Evolutionary conservation across 2,888 invertebrate genomes (phyloP).

Genomic region (Lasius platythorax): DNA sequence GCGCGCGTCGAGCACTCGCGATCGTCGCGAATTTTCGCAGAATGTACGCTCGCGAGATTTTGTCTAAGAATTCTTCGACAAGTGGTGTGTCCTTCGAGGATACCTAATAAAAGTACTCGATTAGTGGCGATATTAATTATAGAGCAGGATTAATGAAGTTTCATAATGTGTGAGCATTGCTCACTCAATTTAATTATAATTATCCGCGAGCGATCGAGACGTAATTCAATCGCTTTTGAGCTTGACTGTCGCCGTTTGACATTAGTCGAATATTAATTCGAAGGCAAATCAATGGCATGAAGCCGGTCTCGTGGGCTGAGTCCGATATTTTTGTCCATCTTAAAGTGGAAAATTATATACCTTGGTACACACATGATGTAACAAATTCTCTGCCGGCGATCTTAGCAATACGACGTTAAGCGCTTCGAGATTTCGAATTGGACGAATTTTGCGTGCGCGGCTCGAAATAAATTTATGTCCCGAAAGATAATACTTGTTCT

Average conservation of each 20-base stretch:
- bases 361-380: neutral
- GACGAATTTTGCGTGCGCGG: neutral
- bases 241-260: neutral
- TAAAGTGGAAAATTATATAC: neutral
- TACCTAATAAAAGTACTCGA: neutral
- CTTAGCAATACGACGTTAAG: neutral
- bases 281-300: neutral
- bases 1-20: slow-evolving; percentile 32
- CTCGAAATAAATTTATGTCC: neutral
- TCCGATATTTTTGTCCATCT: neutral
- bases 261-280: slow-evolving; percentile 11
- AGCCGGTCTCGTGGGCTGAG: neutral
- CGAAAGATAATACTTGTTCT: neutral
- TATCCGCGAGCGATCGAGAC: neutral
- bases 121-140: neutral
- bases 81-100: neutral
- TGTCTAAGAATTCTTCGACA: neutral
- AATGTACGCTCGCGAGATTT: neutral
- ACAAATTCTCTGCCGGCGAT: neutral
- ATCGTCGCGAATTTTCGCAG: slow-evolving; percentile 6
- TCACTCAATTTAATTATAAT: neutral
- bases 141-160: neutral
- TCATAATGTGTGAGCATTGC: neutral
- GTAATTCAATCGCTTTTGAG: neutral
- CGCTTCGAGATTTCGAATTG: neutral